These are phyloP conservation scores for Gambusia yucatana DNA, from an alignment of 2,797 vertebrate genomes.

Conservation along the genomic window DNA sequence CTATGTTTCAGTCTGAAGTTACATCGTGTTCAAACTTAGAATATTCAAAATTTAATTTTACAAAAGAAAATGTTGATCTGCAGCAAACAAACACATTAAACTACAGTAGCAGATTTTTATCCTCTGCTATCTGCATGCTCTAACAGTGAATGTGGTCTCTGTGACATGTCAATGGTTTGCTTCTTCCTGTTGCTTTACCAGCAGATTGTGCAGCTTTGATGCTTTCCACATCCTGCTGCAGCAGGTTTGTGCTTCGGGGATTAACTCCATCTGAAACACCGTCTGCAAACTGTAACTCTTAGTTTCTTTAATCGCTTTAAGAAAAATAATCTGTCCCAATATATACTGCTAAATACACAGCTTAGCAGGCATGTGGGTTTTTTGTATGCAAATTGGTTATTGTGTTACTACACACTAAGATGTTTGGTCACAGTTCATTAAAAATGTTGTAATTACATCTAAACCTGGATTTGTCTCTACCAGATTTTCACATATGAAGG, in stretches of 20 bases:
- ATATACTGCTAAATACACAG: not conserved
- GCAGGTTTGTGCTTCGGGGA: not conserved
- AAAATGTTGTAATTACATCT: not conserved
- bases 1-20: not conserved
- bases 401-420: not conserved
- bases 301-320: not conserved
- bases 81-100: not conserved
- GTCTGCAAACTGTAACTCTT: not conserved
- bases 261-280: not conserved
- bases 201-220: not conserved
- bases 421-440: not conserved
- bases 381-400: not conserved
- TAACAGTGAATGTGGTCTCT: not conserved
- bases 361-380: not conserved
- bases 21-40: not conserved
- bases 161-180: not conserved
- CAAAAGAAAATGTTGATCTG: not conserved
- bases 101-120: not conserved
- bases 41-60: not conserved
- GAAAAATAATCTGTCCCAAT: not conserved
- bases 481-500: not conserved
- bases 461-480: no score
- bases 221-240: constrained; percentile 2
- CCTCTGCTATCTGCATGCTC: not conserved
- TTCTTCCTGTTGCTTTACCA: not conserved